Percentiles rank a stretch among this genome's conserved stretches.
Evolutionary conservation across 2,113 vertebrate species (phyloP).

Genomic region (Passer montanus): DNA sequence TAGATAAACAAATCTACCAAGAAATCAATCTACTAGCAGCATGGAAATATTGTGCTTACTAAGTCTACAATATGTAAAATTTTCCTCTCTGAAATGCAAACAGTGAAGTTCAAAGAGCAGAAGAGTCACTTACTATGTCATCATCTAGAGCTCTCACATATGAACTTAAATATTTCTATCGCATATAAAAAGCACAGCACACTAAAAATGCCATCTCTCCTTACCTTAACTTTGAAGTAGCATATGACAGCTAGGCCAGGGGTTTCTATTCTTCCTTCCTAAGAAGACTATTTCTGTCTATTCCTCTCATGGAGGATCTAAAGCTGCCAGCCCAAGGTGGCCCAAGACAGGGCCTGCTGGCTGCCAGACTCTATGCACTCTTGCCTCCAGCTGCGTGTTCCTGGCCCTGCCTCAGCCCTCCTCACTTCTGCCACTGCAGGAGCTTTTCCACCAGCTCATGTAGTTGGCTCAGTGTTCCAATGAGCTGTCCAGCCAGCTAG

Average conservation of each 20-base stretch:
- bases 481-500: not conserved
- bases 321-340: not conserved
- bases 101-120: not conserved
- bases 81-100: not conserved
- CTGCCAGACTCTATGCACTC: not conserved
- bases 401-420: not conserved
- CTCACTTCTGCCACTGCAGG: not conserved
- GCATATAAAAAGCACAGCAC: not conserved
- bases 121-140: not conserved
- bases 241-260: not conserved
- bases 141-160: not conserved
- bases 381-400: fast-evolving
- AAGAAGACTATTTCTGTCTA: not conserved
- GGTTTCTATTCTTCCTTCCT: not conserved
- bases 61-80: not conserved
- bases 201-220: not conserved
- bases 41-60: not conserved
- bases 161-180: not conserved
- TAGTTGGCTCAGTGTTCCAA: fast-evolving
- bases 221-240: not conserved
- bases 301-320: not conserved
- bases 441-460: not conserved
- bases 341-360: not conserved
- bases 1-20: not conserved
- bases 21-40: not conserved